Evolutionary conservation across 2,113 vertebrate species (phyloP).

Genomic region (Myrmecobius fasciatus): DNA sequence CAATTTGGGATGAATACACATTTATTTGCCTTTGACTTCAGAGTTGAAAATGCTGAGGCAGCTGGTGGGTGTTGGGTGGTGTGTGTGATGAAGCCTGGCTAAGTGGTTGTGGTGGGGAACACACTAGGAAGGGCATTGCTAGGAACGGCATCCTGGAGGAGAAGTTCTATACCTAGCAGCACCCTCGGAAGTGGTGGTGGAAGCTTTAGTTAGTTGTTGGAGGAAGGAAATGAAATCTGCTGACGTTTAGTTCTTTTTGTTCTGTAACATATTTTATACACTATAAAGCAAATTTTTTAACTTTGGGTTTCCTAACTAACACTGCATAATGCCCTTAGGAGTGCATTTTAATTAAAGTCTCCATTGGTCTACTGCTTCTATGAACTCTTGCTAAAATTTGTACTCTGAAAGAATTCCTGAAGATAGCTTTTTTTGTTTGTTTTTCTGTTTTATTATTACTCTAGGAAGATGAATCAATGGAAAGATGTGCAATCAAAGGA

Average conservation of each 20-base stretch:
- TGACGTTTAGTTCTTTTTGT: background rate
- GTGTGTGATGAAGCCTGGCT: background rate
- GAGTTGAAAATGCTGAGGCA: slow-evolving; percentile 15
- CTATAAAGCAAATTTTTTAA: background rate
- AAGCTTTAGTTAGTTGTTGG: background rate
- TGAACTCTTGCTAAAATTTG: background rate
- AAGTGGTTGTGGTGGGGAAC: background rate
- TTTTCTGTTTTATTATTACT: background rate
- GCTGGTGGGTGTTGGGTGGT: background rate
- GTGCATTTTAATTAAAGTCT: background rate
- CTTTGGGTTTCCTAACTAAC: background rate
- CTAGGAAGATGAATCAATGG: background rate
- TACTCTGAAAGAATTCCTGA: background rate
- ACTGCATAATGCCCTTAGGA: slow-evolving; percentile 12
- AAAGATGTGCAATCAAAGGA: background rate
- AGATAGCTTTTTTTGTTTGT: background rate
- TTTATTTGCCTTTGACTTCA: slow-evolving; percentile 30
- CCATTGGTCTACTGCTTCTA: background rate
- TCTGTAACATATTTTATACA: background rate
- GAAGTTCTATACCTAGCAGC: background rate
- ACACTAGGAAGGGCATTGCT: accelerated
- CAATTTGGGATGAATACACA: background rate
- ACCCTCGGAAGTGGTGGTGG: too few relatives aligned
- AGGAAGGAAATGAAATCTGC: slow-evolving; percentile 10
- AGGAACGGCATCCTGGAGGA: background rate